Evolutionary conservation across 2,797 vertebrate genomes (phyloP).

Genomic region (Erpetoichthys calabaricus): DNA sequence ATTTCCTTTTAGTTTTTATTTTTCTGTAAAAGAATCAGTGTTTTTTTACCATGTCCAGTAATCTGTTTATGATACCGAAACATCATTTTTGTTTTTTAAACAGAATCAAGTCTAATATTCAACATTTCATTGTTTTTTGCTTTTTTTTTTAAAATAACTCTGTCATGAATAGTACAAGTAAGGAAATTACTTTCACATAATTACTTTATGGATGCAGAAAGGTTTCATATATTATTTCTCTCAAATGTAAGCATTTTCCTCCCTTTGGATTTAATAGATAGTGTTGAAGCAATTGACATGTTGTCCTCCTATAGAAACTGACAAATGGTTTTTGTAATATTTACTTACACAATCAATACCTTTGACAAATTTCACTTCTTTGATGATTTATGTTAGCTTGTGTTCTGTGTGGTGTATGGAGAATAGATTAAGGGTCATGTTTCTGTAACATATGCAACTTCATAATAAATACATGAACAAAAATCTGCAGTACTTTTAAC

Average conservation of each 20-base stretch:
- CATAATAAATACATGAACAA: slow-evolving; percentile 16
- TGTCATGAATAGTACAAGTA: not conserved
- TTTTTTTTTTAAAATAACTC: too few species aligned
- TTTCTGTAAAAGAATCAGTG: too few species aligned
- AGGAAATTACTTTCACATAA: not conserved
- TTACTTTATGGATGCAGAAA: too few species aligned
- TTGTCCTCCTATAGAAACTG: slow-evolving; percentile 60
- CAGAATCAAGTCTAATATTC: too few species aligned
- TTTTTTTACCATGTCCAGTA: too few species aligned
- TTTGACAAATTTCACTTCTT: slow-evolving; percentile 82
- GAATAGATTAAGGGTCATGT: slow-evolving; percentile 22
- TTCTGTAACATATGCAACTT: slow-evolving; percentile 15
- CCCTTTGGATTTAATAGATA: slow-evolving; percentile 28
- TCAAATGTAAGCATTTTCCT: slow-evolving; percentile 16
- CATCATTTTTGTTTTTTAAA: too few species aligned
- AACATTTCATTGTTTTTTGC: too few species aligned
- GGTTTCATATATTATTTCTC: too few species aligned
- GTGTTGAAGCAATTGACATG: slow-evolving; percentile 56
- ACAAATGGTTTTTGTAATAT: slow-evolving; percentile 90
- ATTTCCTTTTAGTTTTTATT: too few species aligned
- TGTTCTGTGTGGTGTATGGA: slow-evolving; percentile 43
- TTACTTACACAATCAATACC: slow-evolving; percentile 85
- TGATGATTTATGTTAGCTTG: slow-evolving; percentile 70
- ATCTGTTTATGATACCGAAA: too few species aligned
- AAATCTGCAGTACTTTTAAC: slow-evolving; percentile 2